phyloP scores from a whole-genome alignment of 2,113 vertebrate genomes.

The Furnarius figulus region DNA sequence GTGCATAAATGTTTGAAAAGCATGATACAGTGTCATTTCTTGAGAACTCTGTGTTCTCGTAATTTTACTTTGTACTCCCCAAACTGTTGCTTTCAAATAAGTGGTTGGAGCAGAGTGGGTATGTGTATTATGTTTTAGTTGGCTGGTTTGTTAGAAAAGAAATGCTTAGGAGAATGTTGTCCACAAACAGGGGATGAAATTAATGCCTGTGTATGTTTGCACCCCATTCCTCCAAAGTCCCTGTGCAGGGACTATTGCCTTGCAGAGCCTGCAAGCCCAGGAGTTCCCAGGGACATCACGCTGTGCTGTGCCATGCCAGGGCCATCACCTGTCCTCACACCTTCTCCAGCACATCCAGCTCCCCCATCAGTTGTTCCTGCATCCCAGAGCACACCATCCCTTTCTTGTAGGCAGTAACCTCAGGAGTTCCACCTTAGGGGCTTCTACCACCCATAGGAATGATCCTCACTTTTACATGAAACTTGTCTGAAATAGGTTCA shows the following conservation, averaged over 20 bases:
- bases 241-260: background rate
- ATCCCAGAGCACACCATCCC: fast-evolving
- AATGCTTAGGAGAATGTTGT: background rate
- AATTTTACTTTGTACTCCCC: background rate
- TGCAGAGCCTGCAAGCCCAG: background rate
- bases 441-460: background rate
- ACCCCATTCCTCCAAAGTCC: background rate
- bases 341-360: background rate
- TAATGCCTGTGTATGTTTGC: background rate
- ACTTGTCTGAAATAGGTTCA: background rate
- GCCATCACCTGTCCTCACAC: fast-evolving
- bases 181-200: background rate
- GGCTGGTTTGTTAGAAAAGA: background rate
- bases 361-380: background rate
- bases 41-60: background rate
- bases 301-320: fast-evolving
- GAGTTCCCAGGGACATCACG: background rate
- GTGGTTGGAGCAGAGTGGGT: background rate
- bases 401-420: background rate
- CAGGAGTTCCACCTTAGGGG: background rate
- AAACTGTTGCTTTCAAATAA: background rate
- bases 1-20: background rate
- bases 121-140: background rate
- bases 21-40: background rate
- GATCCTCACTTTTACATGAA: background rate